Evolutionary conservation across 2,888 invertebrate genomes (phyloP), one percentile per base, ranked within the genome.

Genomic region (Dolichomitus sp.): DNA sequence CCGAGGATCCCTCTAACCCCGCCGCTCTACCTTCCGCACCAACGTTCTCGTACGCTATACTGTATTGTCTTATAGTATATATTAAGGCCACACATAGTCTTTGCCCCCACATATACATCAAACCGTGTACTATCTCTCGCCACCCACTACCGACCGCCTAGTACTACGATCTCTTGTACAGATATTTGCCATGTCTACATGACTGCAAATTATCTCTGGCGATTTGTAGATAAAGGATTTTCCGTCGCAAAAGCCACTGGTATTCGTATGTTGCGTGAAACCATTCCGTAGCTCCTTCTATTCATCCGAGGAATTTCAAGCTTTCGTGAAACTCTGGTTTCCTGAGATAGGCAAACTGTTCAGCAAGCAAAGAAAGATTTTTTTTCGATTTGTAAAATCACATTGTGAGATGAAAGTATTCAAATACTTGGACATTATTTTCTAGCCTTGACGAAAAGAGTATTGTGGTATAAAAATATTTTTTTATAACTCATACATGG

Each of bases 121-220:
- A 45, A 37, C 37, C 80, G 75, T 61, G 59, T 80, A 81, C 73
- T 78, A 76, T 77, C 61, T 80, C n/a, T 66, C 69, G 48, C 83
- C 83, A 73, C 78, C 81, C 52, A 77, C 85, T 81, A 82, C 86
- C 79, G 66, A 82, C 86, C 83, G 66, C 73, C 76, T 78, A 90
- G 89, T 89, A 90, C 89, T 89, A 88, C 89, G 90, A 91, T 90
- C 91, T 90, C 91, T 91, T 91, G 91, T 91, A 91, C 91, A 91
- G 92, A 92, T 92, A 92, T 92, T 92, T 92, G 92, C 92, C 90
- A 77, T 91, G 91, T 92, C 91, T 91, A 92, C 91, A 91, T 84
- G 88, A 85, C 90, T 73, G 70, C 89, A 89, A 92, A 92, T 92
- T 92, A 92, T 91, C 91, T 89, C 87, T 85, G 86, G 89, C 90